Evolutionary conservation across 2,113 vertebrate species (phyloP).

Genomic region (Muntiacus muntjak): DNA sequence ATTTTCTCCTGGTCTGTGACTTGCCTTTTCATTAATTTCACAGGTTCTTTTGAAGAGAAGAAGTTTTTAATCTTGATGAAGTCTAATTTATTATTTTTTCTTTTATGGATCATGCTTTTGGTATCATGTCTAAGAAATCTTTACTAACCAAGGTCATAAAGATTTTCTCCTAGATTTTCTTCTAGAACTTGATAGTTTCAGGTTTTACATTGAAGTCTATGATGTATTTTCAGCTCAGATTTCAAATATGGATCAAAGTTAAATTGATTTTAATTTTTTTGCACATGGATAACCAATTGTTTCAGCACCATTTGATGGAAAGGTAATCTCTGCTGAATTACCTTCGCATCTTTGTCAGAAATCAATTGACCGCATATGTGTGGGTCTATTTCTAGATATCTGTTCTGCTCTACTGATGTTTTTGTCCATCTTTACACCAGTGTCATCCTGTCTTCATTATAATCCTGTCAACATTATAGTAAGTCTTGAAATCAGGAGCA

Average conservation of each 20-base stretch:
- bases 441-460: background rate
- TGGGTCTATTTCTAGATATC: background rate
- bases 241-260: background rate
- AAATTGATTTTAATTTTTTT: background rate
- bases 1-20: background rate
- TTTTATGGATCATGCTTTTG: background rate
- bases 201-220: background rate
- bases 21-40: background rate
- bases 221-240: background rate
- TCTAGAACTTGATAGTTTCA: background rate
- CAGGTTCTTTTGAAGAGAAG: background rate
- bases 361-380: rapidly evolving
- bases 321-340: background rate
- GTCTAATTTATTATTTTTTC: background rate
- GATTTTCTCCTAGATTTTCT: background rate
- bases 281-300: background rate
- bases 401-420: background rate
- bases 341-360: background rate
- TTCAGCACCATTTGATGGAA: background rate
- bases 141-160: background rate
- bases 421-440: background rate
- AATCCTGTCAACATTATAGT: background rate
- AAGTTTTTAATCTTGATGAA: background rate
- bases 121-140: background rate
- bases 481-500: background rate